Conservation (phyloP, 1,140 invertebrate genomes). For the Trichonephila clavata region DNA sequence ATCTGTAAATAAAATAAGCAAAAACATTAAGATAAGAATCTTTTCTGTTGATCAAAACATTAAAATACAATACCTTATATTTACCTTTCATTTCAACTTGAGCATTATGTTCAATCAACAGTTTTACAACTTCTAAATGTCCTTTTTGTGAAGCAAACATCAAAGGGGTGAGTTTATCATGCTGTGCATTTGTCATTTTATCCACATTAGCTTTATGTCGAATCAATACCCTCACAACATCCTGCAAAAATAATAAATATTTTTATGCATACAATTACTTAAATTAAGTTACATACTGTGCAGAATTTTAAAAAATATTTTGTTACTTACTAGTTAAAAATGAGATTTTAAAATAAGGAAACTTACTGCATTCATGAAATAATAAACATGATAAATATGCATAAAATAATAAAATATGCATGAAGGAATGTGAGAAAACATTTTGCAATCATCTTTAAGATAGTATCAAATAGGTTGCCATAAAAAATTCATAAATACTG, state of each 20-base stretch:
- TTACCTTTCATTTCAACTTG: conserved; percentile 81
- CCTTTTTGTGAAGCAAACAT: conserved; percentile 82
- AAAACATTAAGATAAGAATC: neutral
- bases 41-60: neutral
- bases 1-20: conserved; percentile 79
- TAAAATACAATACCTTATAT: neutral
- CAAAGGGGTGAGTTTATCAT: conserved; percentile 82
- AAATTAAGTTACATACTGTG: neutral
- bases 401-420: too few relatives aligned
- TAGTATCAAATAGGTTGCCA: too few relatives aligned
- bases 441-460: too few relatives aligned
- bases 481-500: too few relatives aligned
- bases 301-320: neutral
- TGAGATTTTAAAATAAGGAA: neutral
- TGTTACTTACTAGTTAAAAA: neutral
- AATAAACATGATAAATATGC: too few relatives aligned
- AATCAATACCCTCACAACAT: conserved; percentile 81
- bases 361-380: neutral
- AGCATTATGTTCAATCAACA: conserved; percentile 81
- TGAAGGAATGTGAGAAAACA: too few relatives aligned
- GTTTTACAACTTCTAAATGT: conserved; percentile 81
- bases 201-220: conserved; percentile 82
- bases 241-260: conserved; percentile 77
- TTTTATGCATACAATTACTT: neutral
- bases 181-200: conserved; percentile 81